These are phyloP conservation scores for Masticophis lateralis DNA, from an alignment of 2,797 vertebrate species.

Conservation along the genomic window DNA sequence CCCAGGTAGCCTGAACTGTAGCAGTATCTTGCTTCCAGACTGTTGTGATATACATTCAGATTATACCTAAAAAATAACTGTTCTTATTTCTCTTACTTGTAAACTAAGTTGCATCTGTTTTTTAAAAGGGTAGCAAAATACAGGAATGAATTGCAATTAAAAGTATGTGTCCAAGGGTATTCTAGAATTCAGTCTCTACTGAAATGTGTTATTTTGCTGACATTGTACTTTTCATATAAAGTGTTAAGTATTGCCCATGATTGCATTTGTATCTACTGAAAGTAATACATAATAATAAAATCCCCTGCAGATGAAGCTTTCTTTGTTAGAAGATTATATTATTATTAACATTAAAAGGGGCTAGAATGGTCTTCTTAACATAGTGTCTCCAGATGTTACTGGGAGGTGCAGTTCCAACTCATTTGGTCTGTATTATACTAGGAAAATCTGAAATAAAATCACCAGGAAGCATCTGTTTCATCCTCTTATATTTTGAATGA, in stretches of 20 bases:
- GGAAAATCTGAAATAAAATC: neutral
- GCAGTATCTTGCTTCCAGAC: neutral
- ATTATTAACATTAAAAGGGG: neutral
- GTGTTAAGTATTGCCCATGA: neutral
- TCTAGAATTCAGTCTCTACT: neutral
- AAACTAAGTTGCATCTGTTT: neutral
- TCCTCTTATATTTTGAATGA: neutral
- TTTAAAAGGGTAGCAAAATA: neutral
- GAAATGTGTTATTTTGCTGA: neutral
- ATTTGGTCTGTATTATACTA: neutral
- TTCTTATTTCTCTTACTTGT: neutral
- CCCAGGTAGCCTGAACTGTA: neutral
- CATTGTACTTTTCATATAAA: neutral
- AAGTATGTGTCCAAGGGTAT: neutral
- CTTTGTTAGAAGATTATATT: neutral
- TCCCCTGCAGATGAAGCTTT: neutral
- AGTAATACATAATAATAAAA: neutral
- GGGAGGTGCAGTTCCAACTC: neutral
- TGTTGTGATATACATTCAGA: neutral
- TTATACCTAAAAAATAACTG: neutral
- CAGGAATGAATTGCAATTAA: neutral
- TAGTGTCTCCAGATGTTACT: neutral
- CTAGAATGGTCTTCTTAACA: neutral
- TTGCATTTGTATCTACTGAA: neutral
- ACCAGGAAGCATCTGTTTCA: neutral